Percentiles rank a stretch among this genome's conserved stretches.
Conservation (phyloP, 2,797 vertebrate species). For the Pantherophis vulpinus region DNA sequence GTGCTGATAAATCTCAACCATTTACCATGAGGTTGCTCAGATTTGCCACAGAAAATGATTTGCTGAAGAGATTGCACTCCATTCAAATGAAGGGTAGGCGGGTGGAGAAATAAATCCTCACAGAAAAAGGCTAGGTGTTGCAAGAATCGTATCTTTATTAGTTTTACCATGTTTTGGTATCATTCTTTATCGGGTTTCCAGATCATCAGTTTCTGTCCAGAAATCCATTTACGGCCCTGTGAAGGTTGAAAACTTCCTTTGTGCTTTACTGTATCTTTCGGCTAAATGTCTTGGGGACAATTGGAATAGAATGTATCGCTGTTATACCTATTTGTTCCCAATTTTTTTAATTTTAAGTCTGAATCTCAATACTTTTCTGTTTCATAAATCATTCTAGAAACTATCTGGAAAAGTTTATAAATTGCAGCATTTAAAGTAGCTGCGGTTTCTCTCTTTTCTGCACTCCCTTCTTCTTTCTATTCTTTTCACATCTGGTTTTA, state of each 20-base stretch:
- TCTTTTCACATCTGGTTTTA: neutral
- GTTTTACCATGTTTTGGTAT: neutral
- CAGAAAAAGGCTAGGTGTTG: neutral
- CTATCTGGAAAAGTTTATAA: neutral
- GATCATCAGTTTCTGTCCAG: neutral
- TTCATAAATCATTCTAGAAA: neutral
- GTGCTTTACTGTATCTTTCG: neutral
- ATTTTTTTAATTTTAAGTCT: neutral
- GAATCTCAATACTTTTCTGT: neutral
- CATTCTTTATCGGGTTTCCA: neutral
- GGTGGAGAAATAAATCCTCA: neutral
- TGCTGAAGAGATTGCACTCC: neutral
- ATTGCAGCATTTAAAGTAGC: neutral
- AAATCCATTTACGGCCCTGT: neutral
- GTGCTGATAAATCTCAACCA: neutral
- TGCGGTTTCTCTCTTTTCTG: neutral
- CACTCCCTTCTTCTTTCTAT: neutral
- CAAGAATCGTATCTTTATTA: neutral
- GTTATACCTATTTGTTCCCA: neutral
- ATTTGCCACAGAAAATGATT: neutral
- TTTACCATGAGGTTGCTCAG: neutral
- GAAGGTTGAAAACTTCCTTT: neutral
- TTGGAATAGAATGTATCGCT: neutral
- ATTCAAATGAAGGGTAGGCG: neutral
- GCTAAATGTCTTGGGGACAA: neutral